These are phyloP conservation scores for Periophthalmus modestus DNA, from an alignment of 2,113 vertebrate genomes.

Conservation along the genomic window DNA sequence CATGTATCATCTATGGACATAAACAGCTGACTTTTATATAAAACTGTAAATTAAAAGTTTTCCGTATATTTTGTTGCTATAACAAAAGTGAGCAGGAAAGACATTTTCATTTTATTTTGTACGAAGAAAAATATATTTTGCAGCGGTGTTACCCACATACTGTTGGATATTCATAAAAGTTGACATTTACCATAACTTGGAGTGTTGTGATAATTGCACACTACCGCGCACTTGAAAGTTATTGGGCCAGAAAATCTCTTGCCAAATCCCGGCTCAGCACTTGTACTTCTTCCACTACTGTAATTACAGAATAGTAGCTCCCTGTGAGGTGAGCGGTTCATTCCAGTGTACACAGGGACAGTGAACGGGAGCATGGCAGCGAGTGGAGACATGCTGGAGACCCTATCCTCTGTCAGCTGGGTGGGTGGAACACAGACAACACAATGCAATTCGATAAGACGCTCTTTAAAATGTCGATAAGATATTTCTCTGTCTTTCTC, in stretches of 20 bases:
- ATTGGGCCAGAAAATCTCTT: not conserved
- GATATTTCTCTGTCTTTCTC: too few species aligned
- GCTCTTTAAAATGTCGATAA: too few species aligned
- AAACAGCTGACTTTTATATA: too few species aligned
- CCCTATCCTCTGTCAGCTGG: not conserved
- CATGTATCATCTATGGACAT: too few species aligned
- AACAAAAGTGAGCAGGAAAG: too few species aligned
- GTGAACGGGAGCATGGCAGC: slow-evolving; percentile 19
- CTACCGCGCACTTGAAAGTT: not conserved
- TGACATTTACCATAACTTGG: slow-evolving; percentile 5
- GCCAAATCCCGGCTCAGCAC: slow-evolving; percentile 3
- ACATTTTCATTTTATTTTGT: too few species aligned
- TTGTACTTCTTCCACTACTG: not conserved
- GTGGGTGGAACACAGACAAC: not conserved
- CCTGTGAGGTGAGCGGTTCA: slow-evolving; percentile 2
- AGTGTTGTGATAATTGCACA: not conserved
- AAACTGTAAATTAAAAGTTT: too few species aligned
- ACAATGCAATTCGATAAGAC: not conserved
- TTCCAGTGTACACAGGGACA: slow-evolving; percentile 7
- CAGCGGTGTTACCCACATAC: not conserved
- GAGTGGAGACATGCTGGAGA: slow-evolving; percentile 37
- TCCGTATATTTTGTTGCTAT: too few species aligned
- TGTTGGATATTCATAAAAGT: not conserved
- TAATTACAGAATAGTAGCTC: not conserved
- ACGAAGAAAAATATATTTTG: not conserved